These are phyloP conservation scores for Suncus etruscus DNA, from an alignment of 2,113 vertebrate species.

Conservation along the genomic window DNA sequence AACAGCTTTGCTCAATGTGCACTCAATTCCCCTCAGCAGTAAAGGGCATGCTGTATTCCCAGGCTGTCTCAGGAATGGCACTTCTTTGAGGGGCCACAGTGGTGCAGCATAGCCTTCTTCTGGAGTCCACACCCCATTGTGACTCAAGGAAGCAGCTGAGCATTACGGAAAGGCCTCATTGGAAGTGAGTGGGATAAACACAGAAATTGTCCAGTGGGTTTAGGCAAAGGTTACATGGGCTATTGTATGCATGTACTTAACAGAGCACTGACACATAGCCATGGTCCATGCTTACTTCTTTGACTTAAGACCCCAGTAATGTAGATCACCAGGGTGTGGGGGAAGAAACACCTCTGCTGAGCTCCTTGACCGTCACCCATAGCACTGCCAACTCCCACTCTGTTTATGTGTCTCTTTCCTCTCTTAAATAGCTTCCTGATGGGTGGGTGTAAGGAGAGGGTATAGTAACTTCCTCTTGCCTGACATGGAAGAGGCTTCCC, in stretches of 20 bases:
- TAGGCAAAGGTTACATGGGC: background rate
- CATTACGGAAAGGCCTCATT: background rate
- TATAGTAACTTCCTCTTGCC: background rate
- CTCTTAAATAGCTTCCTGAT: background rate
- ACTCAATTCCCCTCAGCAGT: too few relatives aligned
- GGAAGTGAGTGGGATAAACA: background rate
- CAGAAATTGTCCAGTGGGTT: background rate
- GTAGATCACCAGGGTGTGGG: too few relatives aligned
- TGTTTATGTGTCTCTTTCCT: background rate
- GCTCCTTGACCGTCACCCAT: background rate
- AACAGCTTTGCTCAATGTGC: too few relatives aligned
- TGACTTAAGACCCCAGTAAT: too few relatives aligned
- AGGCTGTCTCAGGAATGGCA: background rate
- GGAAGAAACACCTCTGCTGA: too few relatives aligned
- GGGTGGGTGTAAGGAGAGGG: background rate
- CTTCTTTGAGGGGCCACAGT: background rate
- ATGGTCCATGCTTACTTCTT: too few relatives aligned
- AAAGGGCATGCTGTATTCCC: background rate
- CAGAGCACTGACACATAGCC: too few relatives aligned
- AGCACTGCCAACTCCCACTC: background rate
- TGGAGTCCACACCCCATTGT: background rate
- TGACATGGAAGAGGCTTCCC: background rate
- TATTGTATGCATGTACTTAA: background rate
- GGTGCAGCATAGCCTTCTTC: background rate
- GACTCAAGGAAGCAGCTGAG: too few relatives aligned